phyloP scores from a whole-genome alignment of 2,113 vertebrate genomes.

The Apodemus sylvaticus region DNA sequence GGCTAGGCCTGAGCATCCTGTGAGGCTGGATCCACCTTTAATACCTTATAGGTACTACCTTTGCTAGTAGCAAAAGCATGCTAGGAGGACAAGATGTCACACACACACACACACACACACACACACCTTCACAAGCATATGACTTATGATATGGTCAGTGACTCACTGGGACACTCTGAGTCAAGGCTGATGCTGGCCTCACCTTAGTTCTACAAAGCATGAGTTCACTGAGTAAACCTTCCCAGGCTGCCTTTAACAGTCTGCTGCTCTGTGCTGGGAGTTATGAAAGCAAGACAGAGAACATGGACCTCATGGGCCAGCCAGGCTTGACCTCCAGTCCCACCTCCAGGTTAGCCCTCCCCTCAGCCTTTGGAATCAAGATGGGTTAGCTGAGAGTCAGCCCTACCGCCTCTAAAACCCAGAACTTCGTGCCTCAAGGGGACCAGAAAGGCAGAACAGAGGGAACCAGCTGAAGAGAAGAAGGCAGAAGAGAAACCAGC shows the following conservation, averaged over 20 bases:
- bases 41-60: neutral
- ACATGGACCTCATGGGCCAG: fast-evolving
- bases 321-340: neutral
- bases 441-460: constrained; percentile 46
- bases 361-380: neutral
- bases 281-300: neutral
- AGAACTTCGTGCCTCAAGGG: neutral
- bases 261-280: neutral
- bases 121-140: neutral
- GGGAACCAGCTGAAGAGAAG: neutral
- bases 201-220: neutral
- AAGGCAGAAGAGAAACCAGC: neutral
- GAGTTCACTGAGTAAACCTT: neutral
- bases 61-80: neutral
- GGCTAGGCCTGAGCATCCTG: neutral
- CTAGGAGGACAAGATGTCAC: neutral
- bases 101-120: neutral
- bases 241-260: neutral
- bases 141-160: neutral
- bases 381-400: neutral
- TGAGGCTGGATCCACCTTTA: neutral
- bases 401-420: no score
- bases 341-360: neutral
- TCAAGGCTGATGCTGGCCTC: neutral
- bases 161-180: neutral